These are phyloP conservation scores for Euzetes globulus DNA, from an alignment of 2,888 invertebrate species.

Conservation along the genomic window DNA sequence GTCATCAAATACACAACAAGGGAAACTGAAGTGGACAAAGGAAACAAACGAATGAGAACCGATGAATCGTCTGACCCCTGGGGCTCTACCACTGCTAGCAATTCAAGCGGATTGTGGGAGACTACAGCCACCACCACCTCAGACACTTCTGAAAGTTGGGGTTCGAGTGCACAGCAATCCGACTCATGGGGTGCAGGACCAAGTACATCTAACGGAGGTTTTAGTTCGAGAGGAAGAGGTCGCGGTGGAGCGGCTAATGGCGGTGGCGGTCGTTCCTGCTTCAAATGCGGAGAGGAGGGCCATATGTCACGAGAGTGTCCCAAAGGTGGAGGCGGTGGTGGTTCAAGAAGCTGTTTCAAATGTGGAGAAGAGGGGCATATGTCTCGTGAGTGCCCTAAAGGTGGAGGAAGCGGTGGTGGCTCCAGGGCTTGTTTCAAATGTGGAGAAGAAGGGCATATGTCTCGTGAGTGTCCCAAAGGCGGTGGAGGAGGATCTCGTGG, in stretches of 20 bases:
- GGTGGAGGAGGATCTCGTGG: background rate
- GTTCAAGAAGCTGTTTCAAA: background rate
- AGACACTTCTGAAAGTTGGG: background rate
- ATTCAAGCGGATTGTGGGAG: no score
- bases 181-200: background rate
- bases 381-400: background rate
- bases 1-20: background rate
- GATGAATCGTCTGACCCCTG: background rate
- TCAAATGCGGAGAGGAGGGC: background rate
- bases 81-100: background rate
- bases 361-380: constrained; percentile 9
- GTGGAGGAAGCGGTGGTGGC: background rate
- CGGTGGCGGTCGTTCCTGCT: background rate
- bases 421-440: background rate
- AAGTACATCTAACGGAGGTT: background rate
- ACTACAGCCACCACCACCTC: background rate
- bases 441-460: background rate
- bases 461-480: constrained; percentile 8
- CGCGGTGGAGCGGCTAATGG: background rate
- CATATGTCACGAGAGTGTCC: background rate
- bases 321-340: background rate
- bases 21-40: background rate
- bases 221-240: background rate
- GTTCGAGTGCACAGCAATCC: background rate
- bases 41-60: constrained; percentile 11